A percentile compares a stretch with the other conserved stretches of the same genome.
phyloP scores from a whole-genome alignment of 2,888 invertebrate genomes.

The Eubasilissa splendida region DNA sequence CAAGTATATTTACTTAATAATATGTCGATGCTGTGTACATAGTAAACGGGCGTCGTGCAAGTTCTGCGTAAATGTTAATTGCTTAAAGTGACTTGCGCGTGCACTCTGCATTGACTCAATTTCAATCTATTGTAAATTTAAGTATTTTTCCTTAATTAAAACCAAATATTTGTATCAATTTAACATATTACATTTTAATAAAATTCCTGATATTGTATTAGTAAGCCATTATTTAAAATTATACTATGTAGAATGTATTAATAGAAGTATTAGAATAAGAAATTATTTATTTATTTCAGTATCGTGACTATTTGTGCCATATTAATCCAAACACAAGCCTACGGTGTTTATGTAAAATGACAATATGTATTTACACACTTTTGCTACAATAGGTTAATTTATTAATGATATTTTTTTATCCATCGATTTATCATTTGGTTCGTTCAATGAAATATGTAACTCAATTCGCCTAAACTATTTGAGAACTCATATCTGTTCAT shows the following conservation, averaged over 20 bases:
- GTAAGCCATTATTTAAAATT: conserved; percentile 25
- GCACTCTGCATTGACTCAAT: not conserved
- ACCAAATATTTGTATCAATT: conserved; percentile 33
- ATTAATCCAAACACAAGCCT: conserved; percentile 28
- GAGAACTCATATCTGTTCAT: too few relatives aligned
- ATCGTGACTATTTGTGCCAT: conserved; percentile 56
- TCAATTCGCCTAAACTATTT: not conserved
- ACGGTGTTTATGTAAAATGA: conserved; percentile 50
- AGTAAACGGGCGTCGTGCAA: not conserved
- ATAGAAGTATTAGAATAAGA: conserved; percentile 51
- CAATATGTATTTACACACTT: conserved; percentile 46
- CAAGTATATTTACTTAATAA: conserved; percentile 32
- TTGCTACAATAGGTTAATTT: conserved; percentile 48
- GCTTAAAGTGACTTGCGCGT: not conserved
- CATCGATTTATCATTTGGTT: conserved; percentile 2
- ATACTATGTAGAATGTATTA: conserved; percentile 49
- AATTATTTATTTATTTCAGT: conserved; percentile 54
- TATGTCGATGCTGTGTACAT: conserved; percentile 21
- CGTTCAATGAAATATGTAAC: not conserved
- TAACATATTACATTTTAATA: conserved; percentile 32
- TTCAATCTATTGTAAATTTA: conserved; percentile 23
- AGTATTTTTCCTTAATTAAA: conserved; percentile 31
- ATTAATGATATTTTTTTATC: conserved; percentile 18
- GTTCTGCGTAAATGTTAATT: not conserved
- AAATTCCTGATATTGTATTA: conserved; percentile 39